A percentile compares a stretch with the other conserved stretches of the same genome.
phyloP scores from a whole-genome alignment of 2,113 vertebrate genomes.

The Callorhinus ursinus region DNA sequence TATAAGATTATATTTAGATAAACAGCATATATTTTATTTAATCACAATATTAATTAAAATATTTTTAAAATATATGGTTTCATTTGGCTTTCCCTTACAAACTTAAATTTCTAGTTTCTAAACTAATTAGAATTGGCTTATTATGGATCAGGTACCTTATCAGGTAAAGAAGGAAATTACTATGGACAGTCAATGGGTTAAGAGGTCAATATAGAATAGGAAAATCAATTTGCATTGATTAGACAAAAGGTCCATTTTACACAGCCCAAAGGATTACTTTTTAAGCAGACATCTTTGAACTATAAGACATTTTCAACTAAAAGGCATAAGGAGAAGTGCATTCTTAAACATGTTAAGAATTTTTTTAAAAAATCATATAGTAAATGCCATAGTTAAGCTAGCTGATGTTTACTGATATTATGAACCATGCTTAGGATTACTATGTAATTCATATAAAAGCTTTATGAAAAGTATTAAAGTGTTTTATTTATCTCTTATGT shows the following conservation, averaged over 20 bases:
- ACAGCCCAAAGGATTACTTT: conserved; percentile 96
- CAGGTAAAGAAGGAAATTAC: conserved; percentile 97
- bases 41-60: conserved; percentile 61
- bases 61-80: conserved; percentile 81
- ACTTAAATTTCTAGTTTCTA: conserved; percentile 88
- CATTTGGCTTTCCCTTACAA: conserved; percentile 83
- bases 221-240: conserved; percentile 99
- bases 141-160: conserved; percentile 99
- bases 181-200: conserved; percentile 93
- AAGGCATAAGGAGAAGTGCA: conserved; percentile 80
- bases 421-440: conserved; percentile 80
- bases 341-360: conserved; percentile 83
- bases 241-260: conserved; percentile 98
- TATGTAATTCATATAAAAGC: conserved; percentile 79
- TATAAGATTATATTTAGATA: conserved; percentile 43
- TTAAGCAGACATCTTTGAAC: conserved; percentile 95
- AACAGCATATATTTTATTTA: conserved; percentile 42
- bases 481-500: conserved; percentile 78
- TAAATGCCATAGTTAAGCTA: conserved; percentile 81
- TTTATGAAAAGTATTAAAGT: conserved; percentile 79
- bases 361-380: conserved; percentile 79
- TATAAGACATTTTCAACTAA: conserved; percentile 85
- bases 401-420: conserved; percentile 83
- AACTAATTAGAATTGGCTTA: conserved; percentile 99
- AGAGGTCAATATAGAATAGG: conserved; percentile 96